A percentile compares a stretch with the other conserved stretches of the same genome.
Evolutionary conservation across 1,140 invertebrate species (phyloP).

Genomic region (Asobara japonica): DNA sequence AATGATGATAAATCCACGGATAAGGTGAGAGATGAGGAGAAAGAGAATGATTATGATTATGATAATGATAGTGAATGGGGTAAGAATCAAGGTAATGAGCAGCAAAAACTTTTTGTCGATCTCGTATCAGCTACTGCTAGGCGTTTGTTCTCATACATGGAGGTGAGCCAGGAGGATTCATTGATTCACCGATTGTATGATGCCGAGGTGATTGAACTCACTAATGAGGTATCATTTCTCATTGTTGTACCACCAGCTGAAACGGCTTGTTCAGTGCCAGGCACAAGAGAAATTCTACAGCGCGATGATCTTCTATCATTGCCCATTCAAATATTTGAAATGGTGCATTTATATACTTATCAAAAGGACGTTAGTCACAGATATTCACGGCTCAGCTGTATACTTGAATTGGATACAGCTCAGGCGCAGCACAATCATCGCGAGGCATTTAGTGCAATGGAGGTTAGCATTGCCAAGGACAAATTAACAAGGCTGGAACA

Average conservation of each 20-base stretch:
- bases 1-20: conserved; percentile 30
- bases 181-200: conserved; percentile 85
- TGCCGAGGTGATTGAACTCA: conserved; percentile 90
- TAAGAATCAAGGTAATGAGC: conserved; percentile 73
- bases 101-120: conserved; percentile 82
- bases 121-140: conserved; percentile 76
- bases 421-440: conserved; percentile 91
- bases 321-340: conserved; percentile 91
- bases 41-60: conserved; percentile 22
- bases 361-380: conserved; percentile 86
- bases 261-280: conserved; percentile 89
- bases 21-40: neutral
- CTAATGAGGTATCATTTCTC: conserved; percentile 86
- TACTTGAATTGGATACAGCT: conserved; percentile 90
- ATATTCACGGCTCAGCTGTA: conserved; percentile 90
- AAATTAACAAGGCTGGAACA: conserved; percentile 83
- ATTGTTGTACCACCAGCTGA: conserved; percentile 90
- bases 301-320: conserved; percentile 83
- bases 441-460: conserved; percentile 92
- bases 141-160: conserved; percentile 82
- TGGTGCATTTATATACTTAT: conserved; percentile 92
- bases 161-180: conserved; percentile 76
- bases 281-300: conserved; percentile 83
- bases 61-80: conserved; percentile 50
- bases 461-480: conserved; percentile 86